Evolutionary conservation across 2,888 invertebrate species (phyloP), one percentile per base, ranked within the genome.

Genomic region (Drosophila meridionalis): DNA sequence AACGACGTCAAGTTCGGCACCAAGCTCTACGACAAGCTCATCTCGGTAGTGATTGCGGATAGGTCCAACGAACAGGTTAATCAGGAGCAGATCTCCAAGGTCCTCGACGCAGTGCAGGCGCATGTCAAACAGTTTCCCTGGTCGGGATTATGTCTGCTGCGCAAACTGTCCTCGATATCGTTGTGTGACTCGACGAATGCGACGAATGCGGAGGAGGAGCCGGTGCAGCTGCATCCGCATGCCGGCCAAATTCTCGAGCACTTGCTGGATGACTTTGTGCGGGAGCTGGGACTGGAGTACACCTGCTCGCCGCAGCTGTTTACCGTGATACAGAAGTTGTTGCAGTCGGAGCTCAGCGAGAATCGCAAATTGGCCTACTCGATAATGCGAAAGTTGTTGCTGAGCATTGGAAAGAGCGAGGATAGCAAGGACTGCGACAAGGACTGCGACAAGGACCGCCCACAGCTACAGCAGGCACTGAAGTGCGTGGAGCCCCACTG

Each of bases 351-450:
- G 34, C 40, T 40, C n/a, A 73, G 76, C 2, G 87, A 80, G 8
- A 72, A 77, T 32, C 89, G 90, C 2, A 86, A 85, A 59, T 59
- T 81, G 26, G 88, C 82, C 20, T 76, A 78, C 36, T 88, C 77
- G 36, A 56, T 89, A 20, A 65, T 91, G 50, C 69, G 74, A 4
- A 89, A 87, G 69, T 52, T 82, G 8, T 8, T 57, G 12, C 4
- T 8, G 9, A 69, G 50, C 3, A 56, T 78, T 5, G 55, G 52
- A 8, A 26, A 28, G 1, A n/a, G 58, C 56, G 60, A 57, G 48
- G n/a, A 20, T 30, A 61, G 2, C 12, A 8, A 50, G 11, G 48
- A 38, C 1, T 9, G 12, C n/a, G 26, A 30, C 12, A 14, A 50
- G 43, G 32, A 45, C 7, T 42, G 14, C n/a, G 26, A 30, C 12